Conservation (phyloP, 1,140 invertebrate species). For the Maniola jurtina region DNA sequence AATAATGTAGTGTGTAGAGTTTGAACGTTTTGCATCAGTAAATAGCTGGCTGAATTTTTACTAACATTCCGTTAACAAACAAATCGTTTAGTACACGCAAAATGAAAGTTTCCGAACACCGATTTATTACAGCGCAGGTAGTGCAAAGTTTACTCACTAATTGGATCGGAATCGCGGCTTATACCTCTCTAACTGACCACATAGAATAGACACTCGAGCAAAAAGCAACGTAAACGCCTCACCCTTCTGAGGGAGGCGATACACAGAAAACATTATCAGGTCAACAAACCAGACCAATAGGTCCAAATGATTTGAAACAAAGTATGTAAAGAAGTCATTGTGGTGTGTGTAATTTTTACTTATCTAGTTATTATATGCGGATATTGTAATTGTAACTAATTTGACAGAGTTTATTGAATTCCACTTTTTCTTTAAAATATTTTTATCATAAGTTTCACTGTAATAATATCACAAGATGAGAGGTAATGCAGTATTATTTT, state of each 20-base stretch:
- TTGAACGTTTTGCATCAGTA: too few species aligned
- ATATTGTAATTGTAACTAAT: too few species aligned
- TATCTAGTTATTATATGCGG: too few species aligned
- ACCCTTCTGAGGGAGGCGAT: not conserved
- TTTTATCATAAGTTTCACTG: too few species aligned
- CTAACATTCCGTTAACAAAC: not conserved
- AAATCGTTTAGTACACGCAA: not conserved
- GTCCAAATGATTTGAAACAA: not conserved
- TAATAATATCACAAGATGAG: too few species aligned
- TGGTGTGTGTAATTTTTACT: not conserved
- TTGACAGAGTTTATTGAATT: too few species aligned
- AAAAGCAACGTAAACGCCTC: constrained; percentile 23
- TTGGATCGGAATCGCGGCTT: constrained; percentile 27
- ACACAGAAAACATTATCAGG: not conserved
- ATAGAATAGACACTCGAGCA: constrained; percentile 17
- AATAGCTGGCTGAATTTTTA: too few species aligned
- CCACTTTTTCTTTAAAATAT: too few species aligned
- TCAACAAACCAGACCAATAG: not conserved
- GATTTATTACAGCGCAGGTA: constrained; percentile 14
- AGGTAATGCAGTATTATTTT: too few species aligned
- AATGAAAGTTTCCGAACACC: not conserved
- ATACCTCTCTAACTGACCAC: constrained; percentile 25
- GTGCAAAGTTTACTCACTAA: constrained; percentile 28
- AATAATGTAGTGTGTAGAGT: too few species aligned
- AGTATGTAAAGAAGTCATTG: not conserved